Evolutionary conservation across 1,140 invertebrate genomes (phyloP).

Genomic region (Orchestia grillus): DNA sequence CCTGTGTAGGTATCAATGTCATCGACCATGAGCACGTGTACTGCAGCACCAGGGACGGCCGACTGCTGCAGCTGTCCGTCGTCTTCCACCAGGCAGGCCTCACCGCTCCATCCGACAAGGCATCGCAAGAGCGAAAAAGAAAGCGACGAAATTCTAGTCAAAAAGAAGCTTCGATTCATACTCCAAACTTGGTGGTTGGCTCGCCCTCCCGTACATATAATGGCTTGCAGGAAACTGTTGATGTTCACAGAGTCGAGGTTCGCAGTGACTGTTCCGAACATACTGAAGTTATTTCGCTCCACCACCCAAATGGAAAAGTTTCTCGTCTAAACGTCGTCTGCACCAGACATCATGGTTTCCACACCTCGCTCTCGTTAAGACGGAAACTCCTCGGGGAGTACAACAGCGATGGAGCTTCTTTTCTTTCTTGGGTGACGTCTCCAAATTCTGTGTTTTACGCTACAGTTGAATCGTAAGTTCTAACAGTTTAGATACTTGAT

Average conservation of each 20-base stretch:
- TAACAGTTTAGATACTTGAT: not conserved
- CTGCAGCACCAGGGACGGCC: not conserved
- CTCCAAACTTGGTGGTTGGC: not conserved
- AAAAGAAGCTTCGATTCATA: not conserved
- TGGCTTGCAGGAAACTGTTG: not conserved
- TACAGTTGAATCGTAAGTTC: slow-evolving; percentile 37
- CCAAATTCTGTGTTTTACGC: slow-evolving; percentile 46
- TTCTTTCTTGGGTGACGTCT: not conserved
- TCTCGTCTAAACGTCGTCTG: not conserved
- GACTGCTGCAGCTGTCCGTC: not conserved
- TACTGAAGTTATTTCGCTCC: not conserved
- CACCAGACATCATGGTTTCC: not conserved
- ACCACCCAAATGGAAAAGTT: not conserved
- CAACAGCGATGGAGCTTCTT: slow-evolving; percentile 13
- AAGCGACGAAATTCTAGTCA: not conserved
- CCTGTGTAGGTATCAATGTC: not conserved
- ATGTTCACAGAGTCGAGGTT: not conserved
- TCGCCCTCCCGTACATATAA: not conserved
- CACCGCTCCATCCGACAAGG: not conserved
- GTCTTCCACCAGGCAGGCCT: not conserved
- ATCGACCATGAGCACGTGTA: not conserved
- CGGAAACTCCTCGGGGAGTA: not conserved
- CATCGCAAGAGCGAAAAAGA: not conserved
- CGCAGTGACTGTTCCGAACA: not conserved
- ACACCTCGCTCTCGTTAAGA: not conserved